Evolutionary conservation across 2,113 vertebrate genomes (phyloP).

Genomic region (Diadophis punctatus): DNA sequence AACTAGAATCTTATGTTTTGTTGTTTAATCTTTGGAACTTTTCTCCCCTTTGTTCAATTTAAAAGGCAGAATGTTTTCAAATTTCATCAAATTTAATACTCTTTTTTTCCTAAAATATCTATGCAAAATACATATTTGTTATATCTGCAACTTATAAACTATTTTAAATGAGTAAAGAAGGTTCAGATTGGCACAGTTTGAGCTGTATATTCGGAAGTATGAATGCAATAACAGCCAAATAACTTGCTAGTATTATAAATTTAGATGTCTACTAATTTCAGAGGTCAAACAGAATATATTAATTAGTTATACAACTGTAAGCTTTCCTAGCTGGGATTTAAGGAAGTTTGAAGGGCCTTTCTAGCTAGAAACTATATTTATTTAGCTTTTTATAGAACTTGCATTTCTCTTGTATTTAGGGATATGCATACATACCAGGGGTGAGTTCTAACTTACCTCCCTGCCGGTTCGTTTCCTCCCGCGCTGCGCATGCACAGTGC

Average conservation of each 20-base stretch:
- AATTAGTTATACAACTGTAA: conserved; percentile 5
- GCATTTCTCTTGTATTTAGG: not conserved
- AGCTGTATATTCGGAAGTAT: not conserved
- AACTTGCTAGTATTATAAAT: conserved; percentile 4
- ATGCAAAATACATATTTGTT: not conserved
- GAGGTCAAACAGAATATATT: conserved; percentile 7
- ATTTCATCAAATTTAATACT: not conserved
- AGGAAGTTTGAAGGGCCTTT: conserved; percentile 18
- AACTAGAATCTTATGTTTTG: not conserved
- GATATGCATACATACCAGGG: not conserved
- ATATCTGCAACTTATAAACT: not conserved
- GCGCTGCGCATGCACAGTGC: too few relatives aligned
- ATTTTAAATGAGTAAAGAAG: not conserved
- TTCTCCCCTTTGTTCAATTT: not conserved
- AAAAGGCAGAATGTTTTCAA: not conserved
- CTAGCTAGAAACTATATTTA: not conserved
- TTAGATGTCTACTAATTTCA: not conserved
- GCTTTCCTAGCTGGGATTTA: conserved; percentile 17
- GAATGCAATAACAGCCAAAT: conserved; percentile 22
- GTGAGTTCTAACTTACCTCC: too few relatives aligned
- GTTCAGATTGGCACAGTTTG: not conserved
- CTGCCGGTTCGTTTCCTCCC: too few relatives aligned
- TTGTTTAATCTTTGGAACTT: not conserved
- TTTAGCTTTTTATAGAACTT: not conserved
- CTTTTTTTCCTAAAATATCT: not conserved